Evolutionary conservation across 2,113 vertebrate species (phyloP).

Genomic region (Plecturocebus donacophilus): DNA sequence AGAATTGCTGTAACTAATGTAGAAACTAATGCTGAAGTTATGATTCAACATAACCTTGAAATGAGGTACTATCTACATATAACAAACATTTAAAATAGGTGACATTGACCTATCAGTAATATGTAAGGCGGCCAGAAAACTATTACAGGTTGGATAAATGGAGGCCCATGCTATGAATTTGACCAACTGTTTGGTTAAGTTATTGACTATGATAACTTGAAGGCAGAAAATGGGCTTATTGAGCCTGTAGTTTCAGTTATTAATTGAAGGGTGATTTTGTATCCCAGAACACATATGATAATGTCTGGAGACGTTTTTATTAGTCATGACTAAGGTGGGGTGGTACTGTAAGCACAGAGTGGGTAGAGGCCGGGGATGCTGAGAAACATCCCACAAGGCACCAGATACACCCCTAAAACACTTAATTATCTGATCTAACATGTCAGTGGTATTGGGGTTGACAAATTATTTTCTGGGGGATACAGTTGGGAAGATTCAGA

Average conservation of each 20-base stretch:
- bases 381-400: neutral
- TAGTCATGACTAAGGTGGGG: neutral
- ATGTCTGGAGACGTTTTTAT: neutral
- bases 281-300: neutral
- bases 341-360: neutral
- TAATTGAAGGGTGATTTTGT: neutral
- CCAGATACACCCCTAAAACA: neutral
- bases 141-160: neutral
- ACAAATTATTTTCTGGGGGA: neutral
- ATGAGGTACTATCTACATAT: neutral
- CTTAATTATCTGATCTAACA: neutral
- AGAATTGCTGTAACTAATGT: neutral
- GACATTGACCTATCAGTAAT: neutral
- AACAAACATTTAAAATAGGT: neutral
- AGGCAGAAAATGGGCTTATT: neutral
- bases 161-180: neutral
- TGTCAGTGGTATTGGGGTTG: neutral
- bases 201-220: neutral
- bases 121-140: neutral
- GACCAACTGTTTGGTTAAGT: neutral
- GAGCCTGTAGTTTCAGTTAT: neutral
- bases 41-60: neutral
- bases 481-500: neutral
- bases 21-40: neutral
- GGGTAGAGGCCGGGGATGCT: neutral